Evolutionary conservation across 1,140 invertebrate species (phyloP).

Genomic region (Papilio aristodemus): DNA sequence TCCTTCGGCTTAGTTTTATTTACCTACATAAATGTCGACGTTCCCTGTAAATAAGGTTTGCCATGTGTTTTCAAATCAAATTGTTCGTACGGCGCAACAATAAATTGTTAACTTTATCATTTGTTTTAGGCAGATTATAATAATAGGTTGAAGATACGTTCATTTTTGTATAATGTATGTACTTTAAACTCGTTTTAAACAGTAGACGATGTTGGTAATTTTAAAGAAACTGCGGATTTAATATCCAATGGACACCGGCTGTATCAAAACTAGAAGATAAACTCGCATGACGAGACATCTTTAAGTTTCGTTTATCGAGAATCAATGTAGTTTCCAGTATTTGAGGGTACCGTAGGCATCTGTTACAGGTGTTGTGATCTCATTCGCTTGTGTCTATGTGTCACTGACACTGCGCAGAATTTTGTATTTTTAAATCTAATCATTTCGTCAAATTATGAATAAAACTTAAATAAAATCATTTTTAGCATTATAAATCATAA

Average conservation of each 20-base stretch:
- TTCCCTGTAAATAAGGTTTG: slow-evolving; percentile 6
- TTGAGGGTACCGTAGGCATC: too few species aligned
- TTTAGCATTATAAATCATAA: background rate
- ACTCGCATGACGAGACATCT: too few species aligned
- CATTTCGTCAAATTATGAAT: background rate
- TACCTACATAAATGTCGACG: slow-evolving; percentile 11
- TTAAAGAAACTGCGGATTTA: too few species aligned
- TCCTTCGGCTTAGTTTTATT: slow-evolving; percentile 21
- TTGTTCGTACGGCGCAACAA: background rate
- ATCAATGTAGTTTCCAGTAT: too few species aligned
- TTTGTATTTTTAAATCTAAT: background rate
- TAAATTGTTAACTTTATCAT: background rate
- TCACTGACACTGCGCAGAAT: background rate
- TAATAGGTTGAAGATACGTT: background rate
- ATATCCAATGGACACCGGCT: too few species aligned
- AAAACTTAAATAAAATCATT: background rate
- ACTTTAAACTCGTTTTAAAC: too few species aligned
- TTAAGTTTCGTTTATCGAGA: too few species aligned
- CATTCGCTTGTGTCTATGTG: background rate
- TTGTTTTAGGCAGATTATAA: background rate
- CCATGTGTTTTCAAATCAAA: background rate
- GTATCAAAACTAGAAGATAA: too few species aligned
- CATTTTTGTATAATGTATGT: too few species aligned
- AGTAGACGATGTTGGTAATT: too few species aligned
- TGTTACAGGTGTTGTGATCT: too few species aligned